These are phyloP conservation scores for Cactoblastis cactorum DNA, from an alignment of 2,888 invertebrate genomes.

Conservation along the genomic window DNA sequence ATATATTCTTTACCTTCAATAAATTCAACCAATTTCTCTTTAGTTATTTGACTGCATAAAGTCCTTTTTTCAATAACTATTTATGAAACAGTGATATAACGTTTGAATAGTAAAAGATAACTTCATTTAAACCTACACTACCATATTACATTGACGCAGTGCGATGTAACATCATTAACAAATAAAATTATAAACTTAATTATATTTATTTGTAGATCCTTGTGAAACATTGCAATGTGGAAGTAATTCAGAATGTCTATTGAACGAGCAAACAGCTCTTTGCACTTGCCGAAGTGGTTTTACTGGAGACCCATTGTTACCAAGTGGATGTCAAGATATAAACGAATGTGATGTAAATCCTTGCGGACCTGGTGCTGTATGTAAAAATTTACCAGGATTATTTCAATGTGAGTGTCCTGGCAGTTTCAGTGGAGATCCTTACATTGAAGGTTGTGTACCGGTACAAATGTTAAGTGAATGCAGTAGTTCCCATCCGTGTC, in stretches of 20 bases:
- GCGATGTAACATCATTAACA: no score
- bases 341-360: constrained; percentile 91
- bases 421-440: constrained; percentile 89
- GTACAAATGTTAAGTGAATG: constrained; percentile 84
- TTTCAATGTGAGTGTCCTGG: constrained; percentile 94
- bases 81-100: no score
- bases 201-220: constrained; percentile 82
- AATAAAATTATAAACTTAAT: no score
- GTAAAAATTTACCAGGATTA: constrained; percentile 91
- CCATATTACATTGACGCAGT: no score
- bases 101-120: no score
- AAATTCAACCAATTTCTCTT: no score
- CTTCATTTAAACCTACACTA: no score
- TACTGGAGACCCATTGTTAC: constrained; percentile 82
- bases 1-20: no score
- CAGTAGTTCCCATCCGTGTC: constrained; percentile 87
- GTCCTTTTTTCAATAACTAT: no score
- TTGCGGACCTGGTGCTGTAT: constrained; percentile 91
- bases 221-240: constrained; percentile 92
- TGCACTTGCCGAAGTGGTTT: constrained; percentile 92
- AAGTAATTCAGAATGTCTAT: constrained; percentile 92
- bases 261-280: constrained; percentile 89
- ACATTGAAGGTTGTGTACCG: constrained; percentile 86
- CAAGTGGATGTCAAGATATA: constrained; percentile 90
- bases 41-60: no score